Evolutionary conservation across 2,888 invertebrate species (phyloP).

Genomic region (Chrysopilus asiliformis): DNA sequence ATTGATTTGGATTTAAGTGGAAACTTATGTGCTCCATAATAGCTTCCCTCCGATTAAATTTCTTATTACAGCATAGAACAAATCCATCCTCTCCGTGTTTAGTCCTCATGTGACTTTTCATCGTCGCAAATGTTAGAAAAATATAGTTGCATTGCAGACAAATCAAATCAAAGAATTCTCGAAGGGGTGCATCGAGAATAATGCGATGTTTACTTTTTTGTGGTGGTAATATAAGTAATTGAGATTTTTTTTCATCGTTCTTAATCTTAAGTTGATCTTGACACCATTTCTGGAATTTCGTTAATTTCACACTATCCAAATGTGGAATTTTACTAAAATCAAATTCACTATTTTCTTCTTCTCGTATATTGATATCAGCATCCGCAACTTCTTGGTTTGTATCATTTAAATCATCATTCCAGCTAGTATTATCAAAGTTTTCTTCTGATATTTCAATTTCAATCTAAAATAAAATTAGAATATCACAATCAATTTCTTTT

Average conservation of each 20-base stretch:
- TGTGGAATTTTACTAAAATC: neutral
- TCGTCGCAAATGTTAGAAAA: constrained; percentile 9
- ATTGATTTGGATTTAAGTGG: constrained; percentile 11
- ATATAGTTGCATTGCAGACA: constrained; percentile 6
- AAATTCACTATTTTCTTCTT: neutral
- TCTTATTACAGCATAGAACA: constrained; percentile 10
- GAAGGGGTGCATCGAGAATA: constrained; percentile 7
- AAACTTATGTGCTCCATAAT: constrained; percentile 11
- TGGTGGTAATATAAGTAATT: too few relatives aligned
- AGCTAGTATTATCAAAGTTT: too few relatives aligned
- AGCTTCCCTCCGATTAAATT: constrained; percentile 8
- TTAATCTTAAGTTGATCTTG: neutral
- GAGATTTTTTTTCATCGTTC: neutral
- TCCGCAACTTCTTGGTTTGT: neutral
- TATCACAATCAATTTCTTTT: neutral
- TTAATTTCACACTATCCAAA: neutral
- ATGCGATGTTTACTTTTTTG: too few relatives aligned
- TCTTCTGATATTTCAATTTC: neutral
- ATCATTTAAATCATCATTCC: too few relatives aligned
- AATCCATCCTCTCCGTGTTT: constrained; percentile 8
- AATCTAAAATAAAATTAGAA: neutral
- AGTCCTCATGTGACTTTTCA: constrained; percentile 9
- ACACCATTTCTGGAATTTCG: neutral
- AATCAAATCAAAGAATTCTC: constrained; percentile 10
- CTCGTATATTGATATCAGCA: neutral